Evolutionary conservation across 2,113 vertebrate species (phyloP).

Genomic region (Chiloscyllium plagiosum): DNA sequence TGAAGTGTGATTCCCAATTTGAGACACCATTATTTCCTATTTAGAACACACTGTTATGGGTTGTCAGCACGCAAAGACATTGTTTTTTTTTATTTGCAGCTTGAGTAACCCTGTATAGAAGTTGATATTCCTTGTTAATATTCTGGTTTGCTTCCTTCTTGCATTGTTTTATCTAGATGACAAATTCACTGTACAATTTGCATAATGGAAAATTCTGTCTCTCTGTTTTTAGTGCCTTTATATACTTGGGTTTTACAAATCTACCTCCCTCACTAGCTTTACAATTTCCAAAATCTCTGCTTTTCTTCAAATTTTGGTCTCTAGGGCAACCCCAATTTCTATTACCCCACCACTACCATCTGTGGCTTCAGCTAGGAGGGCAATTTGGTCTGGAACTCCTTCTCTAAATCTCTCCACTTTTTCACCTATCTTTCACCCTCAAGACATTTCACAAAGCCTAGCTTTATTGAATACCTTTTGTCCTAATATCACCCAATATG

Average conservation of each 20-base stretch:
- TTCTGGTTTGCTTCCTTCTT: neutral
- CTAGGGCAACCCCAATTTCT: neutral
- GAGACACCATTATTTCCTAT: slow-evolving; percentile 35
- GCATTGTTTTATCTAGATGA: neutral
- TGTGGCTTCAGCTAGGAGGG: neutral
- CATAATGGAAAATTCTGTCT: neutral
- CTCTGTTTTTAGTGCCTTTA: neutral
- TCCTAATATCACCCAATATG: neutral
- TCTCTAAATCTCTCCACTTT: neutral
- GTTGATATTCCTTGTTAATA: slow-evolving; percentile 1
- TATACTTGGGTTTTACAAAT: neutral
- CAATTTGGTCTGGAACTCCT: neutral
- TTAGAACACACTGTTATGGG: slow-evolving; percentile 5
- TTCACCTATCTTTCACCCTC: neutral
- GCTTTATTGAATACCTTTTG: neutral
- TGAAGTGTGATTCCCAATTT: slow-evolving; percentile 36
- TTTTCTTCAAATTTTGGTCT: neutral
- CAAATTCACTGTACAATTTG: neutral
- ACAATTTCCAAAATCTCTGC: neutral
- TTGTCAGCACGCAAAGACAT: neutral
- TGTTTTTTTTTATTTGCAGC: slow-evolving; percentile 3
- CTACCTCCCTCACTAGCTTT: neutral
- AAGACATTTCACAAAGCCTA: neutral
- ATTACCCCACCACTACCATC: neutral
- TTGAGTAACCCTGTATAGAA: neutral